Conservation (phyloP, 2,797 vertebrate genomes). For the Rousettus madagascariensis region DNA sequence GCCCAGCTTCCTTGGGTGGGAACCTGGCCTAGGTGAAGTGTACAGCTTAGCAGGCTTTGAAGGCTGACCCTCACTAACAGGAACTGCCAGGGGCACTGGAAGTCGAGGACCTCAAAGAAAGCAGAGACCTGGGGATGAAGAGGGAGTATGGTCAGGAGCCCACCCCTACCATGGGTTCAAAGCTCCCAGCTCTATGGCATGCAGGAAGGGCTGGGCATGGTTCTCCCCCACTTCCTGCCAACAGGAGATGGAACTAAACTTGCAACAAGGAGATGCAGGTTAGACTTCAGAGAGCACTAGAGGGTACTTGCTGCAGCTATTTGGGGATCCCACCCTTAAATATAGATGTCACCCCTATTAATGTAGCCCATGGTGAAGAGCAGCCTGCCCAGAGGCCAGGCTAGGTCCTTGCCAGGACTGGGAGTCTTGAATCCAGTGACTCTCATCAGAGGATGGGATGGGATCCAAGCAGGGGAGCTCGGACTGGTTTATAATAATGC, state of each 20-base stretch:
- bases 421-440: background rate
- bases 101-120: background rate
- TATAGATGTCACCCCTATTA: background rate
- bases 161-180: background rate
- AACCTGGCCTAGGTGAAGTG: conserved; percentile 30
- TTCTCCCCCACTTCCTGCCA: background rate
- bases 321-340: background rate
- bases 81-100: background rate
- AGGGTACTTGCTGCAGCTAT: background rate
- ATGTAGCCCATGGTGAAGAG: background rate
- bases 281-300: background rate
- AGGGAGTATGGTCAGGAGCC: background rate
- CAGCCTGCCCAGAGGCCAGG: background rate
- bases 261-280: background rate
- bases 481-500: conserved; percentile 42
- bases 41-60: background rate
- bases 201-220: background rate
- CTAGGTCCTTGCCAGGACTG: background rate
- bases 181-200: background rate
- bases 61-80: conserved; percentile 38
- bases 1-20: conserved; percentile 62
- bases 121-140: background rate
- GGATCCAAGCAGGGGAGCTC: background rate
- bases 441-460: background rate
- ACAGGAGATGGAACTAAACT: background rate